Percentiles rank a stretch among this genome's conserved stretches.
phyloP scores from a whole-genome alignment of 1,140 invertebrate species.

The Rhyacophila brunnea region DNA sequence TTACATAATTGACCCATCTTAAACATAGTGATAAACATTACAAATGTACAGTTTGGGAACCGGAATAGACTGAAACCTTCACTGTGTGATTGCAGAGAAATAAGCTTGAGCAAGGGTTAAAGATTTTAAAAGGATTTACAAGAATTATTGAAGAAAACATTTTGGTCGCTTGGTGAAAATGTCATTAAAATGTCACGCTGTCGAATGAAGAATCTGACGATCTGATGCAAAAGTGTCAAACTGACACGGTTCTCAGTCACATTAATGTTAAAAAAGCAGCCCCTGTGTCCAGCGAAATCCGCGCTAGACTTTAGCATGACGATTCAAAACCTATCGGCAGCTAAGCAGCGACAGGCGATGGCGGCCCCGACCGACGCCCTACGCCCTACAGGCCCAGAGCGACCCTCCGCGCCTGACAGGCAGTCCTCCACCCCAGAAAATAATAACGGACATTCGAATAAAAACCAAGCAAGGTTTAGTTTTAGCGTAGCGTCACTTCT shows the following conservation, averaged over 20 bases:
- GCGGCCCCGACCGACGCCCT: constrained; percentile 57
- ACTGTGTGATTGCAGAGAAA: too few relatives aligned
- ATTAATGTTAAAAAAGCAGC: constrained; percentile 35
- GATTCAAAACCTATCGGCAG: constrained; percentile 51
- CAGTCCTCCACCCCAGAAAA: constrained; percentile 42
- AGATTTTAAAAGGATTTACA: too few relatives aligned
- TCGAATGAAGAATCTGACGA: background rate
- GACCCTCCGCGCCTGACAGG: constrained; percentile 8
- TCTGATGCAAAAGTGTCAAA: too few relatives aligned
- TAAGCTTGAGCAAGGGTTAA: too few relatives aligned
- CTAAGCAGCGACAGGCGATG: constrained; percentile 51
- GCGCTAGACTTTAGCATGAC: constrained; percentile 54
- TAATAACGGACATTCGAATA: constrained; percentile 42
- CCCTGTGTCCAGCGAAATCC: constrained; percentile 32
- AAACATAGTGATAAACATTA: too few relatives aligned
- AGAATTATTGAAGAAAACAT: too few relatives aligned
- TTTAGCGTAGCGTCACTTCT: constrained; percentile 69
- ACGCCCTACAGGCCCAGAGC: constrained; percentile 48
- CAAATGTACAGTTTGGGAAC: too few relatives aligned
- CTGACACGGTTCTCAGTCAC: too few relatives aligned
- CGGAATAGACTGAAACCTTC: too few relatives aligned
- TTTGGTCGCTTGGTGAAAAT: constrained; percentile 30
- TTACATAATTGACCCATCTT: too few relatives aligned
- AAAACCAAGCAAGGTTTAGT: constrained; percentile 57
- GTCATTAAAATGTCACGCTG: background rate